Base-by-base conservation (phyloP, 2,888 invertebrate genomes). In the Ernsta delagoae region DNA sequence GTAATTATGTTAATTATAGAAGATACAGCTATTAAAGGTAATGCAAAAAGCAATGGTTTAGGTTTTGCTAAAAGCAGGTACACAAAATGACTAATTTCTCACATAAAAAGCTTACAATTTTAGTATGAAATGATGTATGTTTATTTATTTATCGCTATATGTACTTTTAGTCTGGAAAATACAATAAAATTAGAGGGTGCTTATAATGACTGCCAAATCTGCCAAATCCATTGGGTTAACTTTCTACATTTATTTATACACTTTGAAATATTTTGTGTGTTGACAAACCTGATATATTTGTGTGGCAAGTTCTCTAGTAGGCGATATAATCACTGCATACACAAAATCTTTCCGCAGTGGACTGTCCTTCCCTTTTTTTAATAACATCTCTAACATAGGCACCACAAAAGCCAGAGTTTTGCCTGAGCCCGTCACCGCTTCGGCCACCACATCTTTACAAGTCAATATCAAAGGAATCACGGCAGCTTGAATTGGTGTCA, bases 381-480 rank as follows among this genome's bases (percentile, higher is more conserved):
- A 90, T 61, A 99, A 88, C 78, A 98, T 96, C 91, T 99, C 98
- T 62, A 99, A 80, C 79, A 98, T 86, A 0, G 99, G 99, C 56
- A 99, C 96, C 9, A 99, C 91, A 87, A 99, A 99, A 0, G 99
- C 98, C 50, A 99, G 89, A 0, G 99, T 99, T 92, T 99, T 99
- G 0, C 99, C 99, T 74, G 99, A 99, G 4, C 99, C 99, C 0
- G 99, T 99, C 0, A 99, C 98, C 4, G 99, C 99, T 89, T 99
- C 99, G 0, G 98, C 99, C 0, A 98, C 98, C 11, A 99, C 98
- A 94, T 99, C 99, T 88, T 99, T 99, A 78, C 97, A 97, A 7
- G 95, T 95, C 65, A 99, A 85, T 64, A 99, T 93, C 65, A 98
- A 92, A 0, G 98, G 98, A 79, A 99, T 98, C 66, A 97, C 96